Conservation (phyloP, 2,888 invertebrate species). For the Clitarchus hookeri region DNA sequence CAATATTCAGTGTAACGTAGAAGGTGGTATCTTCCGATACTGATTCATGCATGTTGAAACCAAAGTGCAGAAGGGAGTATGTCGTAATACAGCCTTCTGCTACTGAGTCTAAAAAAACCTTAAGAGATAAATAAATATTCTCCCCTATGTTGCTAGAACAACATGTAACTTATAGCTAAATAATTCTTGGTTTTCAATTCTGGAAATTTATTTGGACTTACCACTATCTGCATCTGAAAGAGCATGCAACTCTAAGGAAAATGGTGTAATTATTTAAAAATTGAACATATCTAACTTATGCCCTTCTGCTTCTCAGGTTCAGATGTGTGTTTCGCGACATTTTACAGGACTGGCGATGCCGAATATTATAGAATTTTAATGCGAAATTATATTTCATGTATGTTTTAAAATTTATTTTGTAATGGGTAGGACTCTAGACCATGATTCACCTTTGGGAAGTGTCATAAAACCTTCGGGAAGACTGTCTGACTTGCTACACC, state of each 20-base stretch:
- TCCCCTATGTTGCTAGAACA: neutral
- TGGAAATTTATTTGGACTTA: neutral
- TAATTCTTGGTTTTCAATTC: neutral
- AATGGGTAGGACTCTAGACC: no score
- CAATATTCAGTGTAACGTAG: neutral
- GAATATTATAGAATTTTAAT: no score
- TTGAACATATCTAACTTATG: neutral
- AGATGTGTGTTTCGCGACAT: no score
- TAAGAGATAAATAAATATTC: neutral
- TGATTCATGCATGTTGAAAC: neutral
- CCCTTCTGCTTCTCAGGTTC: constrained; percentile 5
- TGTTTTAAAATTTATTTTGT: no score
- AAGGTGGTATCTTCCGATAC: neutral
- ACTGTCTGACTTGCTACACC: no score
- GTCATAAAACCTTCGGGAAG: no score
- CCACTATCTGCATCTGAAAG: neutral
- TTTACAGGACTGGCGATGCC: no score
- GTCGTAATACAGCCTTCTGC: neutral
- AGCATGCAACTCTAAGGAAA: neutral
- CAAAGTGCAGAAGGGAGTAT: neutral
- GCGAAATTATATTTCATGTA: no score
- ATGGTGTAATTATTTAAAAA: neutral
- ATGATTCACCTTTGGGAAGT: no score
- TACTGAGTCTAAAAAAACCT: neutral
- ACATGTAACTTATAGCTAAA: neutral